Evolutionary conservation across 2,888 invertebrate species (phyloP), one percentile per base, ranked within the genome.

Genomic region (Leptinotarsa tumamoca): DNA sequence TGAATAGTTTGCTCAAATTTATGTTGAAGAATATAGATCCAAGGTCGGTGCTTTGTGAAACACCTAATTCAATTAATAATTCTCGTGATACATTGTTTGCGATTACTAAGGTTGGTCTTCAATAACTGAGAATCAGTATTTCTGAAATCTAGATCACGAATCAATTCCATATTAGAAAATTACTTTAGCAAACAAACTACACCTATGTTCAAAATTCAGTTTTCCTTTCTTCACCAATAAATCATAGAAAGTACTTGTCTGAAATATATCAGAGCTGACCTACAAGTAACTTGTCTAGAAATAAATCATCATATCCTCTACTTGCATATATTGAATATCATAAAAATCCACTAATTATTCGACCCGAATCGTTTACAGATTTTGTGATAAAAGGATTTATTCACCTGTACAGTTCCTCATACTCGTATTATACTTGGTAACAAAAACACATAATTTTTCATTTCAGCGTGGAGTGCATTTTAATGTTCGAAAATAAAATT

Each of bases 381-480:
- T 43, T 27, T 63, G 33, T n/a, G 63, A 63, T 63, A 63, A 63
- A 63, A 43, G n/a, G 27, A 43, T 63, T 63, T 43, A 63, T 63
- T 63, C 3, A 43, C 43, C 43, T 15, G 7, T 43, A 27, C n/a
- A 63, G 43, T 43, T 63, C 4, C n/a, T n/a, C 63, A 7, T 43
- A 18, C n/a, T 43, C 63, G 5, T 63, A 18, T 4, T 17, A 63
- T 63, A 33, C 27, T 33, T 15, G 63, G 63, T 33, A 63, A 63
- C 27, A 43, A 63, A 63, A 43, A 58, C 58, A 56, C 33, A 33
- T 43, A 7, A 63, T 63, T 33, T 63, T 43, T 15, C 63, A 33
- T 63, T 63, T 33, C 63, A 63, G 63, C 33, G 27, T 63, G 63
- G n/a, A 63, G 63, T 63, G 63, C 63, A 63, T 63, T 63, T 63